Evolutionary conservation across 2,113 vertebrate genomes (phyloP).

Genomic region (Mixornis gularis): DNA sequence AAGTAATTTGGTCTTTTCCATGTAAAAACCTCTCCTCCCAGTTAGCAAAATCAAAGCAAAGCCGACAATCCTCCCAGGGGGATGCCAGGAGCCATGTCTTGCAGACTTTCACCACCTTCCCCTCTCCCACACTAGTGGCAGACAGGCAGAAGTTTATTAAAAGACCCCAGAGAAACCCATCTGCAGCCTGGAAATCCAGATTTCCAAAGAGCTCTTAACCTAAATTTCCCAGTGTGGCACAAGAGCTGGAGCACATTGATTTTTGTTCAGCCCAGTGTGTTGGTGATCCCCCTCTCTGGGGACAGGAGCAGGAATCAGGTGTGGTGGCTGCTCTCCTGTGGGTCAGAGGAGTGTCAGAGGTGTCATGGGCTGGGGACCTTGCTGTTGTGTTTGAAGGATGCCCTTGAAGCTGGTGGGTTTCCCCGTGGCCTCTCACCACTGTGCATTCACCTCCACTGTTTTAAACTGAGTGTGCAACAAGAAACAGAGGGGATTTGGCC

Average conservation of each 20-base stretch:
- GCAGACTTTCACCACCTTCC: not conserved
- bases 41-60: not conserved
- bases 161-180: not conserved
- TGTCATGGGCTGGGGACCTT: accelerated
- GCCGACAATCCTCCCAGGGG: accelerated
- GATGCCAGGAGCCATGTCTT: not conserved
- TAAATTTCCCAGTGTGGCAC: not conserved
- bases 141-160: not conserved
- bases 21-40: not conserved
- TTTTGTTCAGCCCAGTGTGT: not conserved
- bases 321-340: not conserved
- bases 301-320: not conserved
- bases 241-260: not conserved
- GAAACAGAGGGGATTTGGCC: not conserved
- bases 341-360: not conserved
- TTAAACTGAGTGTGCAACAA: not conserved
- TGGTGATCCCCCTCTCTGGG: not conserved
- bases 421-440: not conserved
- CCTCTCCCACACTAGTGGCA: no score
- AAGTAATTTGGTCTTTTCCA: not conserved
- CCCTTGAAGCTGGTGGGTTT: not conserved
- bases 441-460: not conserved
- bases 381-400: not conserved
- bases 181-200: not conserved
- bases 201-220: not conserved